These are phyloP conservation scores for Pachyrhynchus sulphureomaculatus DNA, from an alignment of 1,140 invertebrate genomes.

Conservation along the genomic window DNA sequence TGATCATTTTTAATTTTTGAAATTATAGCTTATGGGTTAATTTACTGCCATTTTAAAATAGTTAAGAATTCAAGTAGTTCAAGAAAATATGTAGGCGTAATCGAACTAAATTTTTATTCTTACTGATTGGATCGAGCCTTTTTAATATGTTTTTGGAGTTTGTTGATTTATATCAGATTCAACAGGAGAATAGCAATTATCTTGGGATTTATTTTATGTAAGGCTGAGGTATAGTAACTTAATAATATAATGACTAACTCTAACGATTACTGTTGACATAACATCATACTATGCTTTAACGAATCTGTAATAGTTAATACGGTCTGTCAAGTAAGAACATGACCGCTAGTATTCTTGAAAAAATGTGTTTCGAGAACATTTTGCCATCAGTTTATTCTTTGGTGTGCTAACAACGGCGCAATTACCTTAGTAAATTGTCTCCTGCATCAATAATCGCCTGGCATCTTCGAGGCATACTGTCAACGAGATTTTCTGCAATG, in stretches of 20 bases:
- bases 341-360: too few relatives aligned
- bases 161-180: not conserved
- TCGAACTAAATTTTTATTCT: slow-evolving; percentile 2
- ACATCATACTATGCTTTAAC: too few relatives aligned
- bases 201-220: not conserved
- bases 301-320: too few relatives aligned
- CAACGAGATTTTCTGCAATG: too few relatives aligned
- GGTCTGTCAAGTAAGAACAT: too few relatives aligned
- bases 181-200: not conserved
- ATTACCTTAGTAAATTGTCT: too few relatives aligned
- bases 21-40: slow-evolving; percentile 5
- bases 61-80: not conserved
- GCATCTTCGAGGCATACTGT: too few relatives aligned
- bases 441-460: too few relatives aligned
- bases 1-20: slow-evolving; percentile 19
- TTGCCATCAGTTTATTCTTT: too few relatives aligned
- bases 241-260: not conserved
- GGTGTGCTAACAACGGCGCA: too few relatives aligned
- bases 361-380: too few relatives aligned
- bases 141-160: not conserved
- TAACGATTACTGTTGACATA: too few relatives aligned
- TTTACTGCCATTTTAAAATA: not conserved
- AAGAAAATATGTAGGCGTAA: slow-evolving; percentile 14
- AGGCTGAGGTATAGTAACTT: not conserved
- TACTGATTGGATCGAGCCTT: not conserved